Evolutionary conservation across 2,113 vertebrate species (phyloP).

Genomic region (Holacanthus passer): DNA sequence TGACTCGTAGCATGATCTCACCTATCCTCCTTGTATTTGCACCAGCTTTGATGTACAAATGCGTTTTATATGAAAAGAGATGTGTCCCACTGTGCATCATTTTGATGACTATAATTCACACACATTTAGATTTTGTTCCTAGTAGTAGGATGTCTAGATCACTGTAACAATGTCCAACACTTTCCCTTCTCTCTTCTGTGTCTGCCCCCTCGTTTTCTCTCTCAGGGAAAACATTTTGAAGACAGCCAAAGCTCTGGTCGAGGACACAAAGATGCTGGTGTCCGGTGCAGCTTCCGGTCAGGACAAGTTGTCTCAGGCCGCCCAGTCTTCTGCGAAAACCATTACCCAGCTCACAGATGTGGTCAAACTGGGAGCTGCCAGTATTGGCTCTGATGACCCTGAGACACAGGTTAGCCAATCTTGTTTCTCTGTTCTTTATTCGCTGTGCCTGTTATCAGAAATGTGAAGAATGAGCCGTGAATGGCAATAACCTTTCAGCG

Average conservation of each 20-base stretch:
- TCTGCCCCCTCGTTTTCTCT: not conserved
- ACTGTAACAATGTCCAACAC: not conserved
- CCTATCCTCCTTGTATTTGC: slow-evolving; percentile 1
- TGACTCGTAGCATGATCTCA: slow-evolving; percentile 8
- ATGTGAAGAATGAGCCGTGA: slow-evolving; percentile 3
- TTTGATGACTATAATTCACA: not conserved
- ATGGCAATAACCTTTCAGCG: slow-evolving; percentile 10
- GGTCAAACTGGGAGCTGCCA: slow-evolving; percentile 95
- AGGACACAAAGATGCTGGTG: slow-evolving; percentile 97
- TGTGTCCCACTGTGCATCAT: not conserved
- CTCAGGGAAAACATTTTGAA: slow-evolving; percentile 97
- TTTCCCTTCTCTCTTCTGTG: not conserved
- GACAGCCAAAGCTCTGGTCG: slow-evolving; percentile 97
- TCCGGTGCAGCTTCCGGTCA: slow-evolving; percentile 96
- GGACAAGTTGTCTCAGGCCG: slow-evolving; percentile 94
- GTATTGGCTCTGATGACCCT: slow-evolving; percentile 94
- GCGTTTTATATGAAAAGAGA: slow-evolving; percentile 30
- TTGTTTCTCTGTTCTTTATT: slow-evolving; percentile 6
- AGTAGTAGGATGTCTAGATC: not conserved
- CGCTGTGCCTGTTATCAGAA: not conserved
- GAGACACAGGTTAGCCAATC: slow-evolving; percentile 92
- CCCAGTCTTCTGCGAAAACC: slow-evolving; percentile 96
- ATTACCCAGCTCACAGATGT: slow-evolving; percentile 99
- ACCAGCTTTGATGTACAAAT: slow-evolving; percentile 34
- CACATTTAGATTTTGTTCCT: slow-evolving; percentile 7